Conservation (phyloP, 2,888 invertebrate species). For the Labia minor region DNA sequence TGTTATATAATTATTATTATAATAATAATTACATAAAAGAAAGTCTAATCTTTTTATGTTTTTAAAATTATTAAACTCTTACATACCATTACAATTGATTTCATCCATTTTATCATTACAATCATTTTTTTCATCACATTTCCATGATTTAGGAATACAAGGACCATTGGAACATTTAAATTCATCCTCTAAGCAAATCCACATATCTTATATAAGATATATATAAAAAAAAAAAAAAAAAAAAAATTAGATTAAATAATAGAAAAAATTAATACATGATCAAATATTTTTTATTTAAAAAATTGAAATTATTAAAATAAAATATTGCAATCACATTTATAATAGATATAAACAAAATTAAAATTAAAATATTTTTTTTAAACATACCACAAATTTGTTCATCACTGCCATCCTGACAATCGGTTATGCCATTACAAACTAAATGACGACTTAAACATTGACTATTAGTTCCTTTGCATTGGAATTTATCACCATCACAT, state of each 20-base stretch:
- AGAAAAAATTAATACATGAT: not conserved
- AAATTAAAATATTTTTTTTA: no score
- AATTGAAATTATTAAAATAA: no score
- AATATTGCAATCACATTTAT: no score
- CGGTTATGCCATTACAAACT: slow-evolving; percentile 50
- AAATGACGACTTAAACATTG: slow-evolving; percentile 48
- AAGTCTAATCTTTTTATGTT: no score
- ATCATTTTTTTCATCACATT: slow-evolving; percentile 47
- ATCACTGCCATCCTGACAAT: slow-evolving; percentile 51
- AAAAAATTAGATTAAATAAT: not conserved
- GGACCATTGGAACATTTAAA: slow-evolving; percentile 42
- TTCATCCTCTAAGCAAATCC: slow-evolving; percentile 47
- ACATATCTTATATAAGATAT: no score
- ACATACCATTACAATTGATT: slow-evolving; percentile 38
- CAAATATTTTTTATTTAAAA: not conserved
- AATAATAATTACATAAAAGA: no score
- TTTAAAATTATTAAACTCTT: no score
- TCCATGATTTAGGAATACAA: slow-evolving; percentile 48
- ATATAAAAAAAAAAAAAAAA: slow-evolving; percentile 23
- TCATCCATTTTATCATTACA: slow-evolving; percentile 48
- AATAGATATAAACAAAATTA: no score
- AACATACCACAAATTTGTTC: slow-evolving; percentile 45
- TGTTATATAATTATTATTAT: no score
- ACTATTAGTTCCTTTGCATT: slow-evolving; percentile 42
- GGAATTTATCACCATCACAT: slow-evolving; percentile 45